Percentiles rank a stretch among this genome's conserved stretches.
These are phyloP conservation scores for Spilogale gracilis DNA, from an alignment of 2,113 vertebrate species.

Conservation along the genomic window DNA sequence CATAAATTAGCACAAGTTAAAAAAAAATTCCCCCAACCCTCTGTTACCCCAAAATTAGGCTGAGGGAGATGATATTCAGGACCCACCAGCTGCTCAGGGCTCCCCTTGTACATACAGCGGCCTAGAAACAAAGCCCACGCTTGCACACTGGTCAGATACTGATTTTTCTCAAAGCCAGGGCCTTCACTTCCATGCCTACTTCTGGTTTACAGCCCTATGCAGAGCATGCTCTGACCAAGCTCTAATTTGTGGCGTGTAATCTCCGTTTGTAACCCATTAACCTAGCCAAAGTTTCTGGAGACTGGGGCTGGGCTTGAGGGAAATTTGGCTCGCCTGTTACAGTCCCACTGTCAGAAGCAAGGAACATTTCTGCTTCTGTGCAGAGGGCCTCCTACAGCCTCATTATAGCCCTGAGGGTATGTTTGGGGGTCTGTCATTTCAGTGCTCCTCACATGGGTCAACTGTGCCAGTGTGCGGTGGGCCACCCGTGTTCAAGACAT, in stretches of 20 bases:
- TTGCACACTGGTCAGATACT: background rate
- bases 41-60: background rate
- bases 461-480: conserved; percentile 95
- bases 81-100: background rate
- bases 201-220: conserved; percentile 24
- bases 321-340: background rate
- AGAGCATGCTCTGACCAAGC: conserved; percentile 27
- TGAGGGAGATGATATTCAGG: background rate
- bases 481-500: conserved; percentile 96
- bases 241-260: conserved; percentile 39
- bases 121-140: background rate
- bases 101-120: background rate
- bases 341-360: background rate
- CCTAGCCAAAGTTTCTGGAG: conserved; percentile 31
- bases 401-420: background rate
- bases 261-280: conserved; percentile 53
- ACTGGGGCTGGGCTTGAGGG: background rate
- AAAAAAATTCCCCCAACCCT: background rate
- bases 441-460: conserved; percentile 95
- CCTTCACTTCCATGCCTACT: background rate
- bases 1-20: background rate
- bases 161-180: background rate
- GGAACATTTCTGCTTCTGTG: background rate
- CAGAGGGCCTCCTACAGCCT: background rate
- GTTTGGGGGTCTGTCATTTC: conserved; percentile 65